A percentile compares a stretch with the other conserved stretches of the same genome.
These are phyloP conservation scores for Sipha maydis DNA, from an alignment of 2,888 invertebrate species.

Conservation along the genomic window DNA sequence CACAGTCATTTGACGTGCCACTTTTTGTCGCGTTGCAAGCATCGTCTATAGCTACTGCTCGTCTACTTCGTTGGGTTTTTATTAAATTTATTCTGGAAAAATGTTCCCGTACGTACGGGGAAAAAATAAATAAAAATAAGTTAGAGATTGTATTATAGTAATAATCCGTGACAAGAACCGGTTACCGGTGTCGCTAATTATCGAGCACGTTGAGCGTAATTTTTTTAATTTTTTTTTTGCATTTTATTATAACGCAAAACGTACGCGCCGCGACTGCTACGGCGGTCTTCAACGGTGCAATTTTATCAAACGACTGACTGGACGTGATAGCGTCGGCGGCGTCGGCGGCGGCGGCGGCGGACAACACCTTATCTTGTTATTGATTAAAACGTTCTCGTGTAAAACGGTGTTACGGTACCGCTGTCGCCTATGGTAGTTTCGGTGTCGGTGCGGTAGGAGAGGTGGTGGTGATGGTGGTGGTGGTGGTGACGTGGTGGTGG, in stretches of 20 bases:
- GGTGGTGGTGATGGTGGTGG: background rate
- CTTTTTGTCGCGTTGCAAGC: background rate
- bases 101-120: background rate
- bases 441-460: background rate
- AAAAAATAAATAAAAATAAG: background rate
- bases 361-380: conserved; percentile 55
- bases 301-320: conserved; percentile 1
- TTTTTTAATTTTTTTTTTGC: too few relatives aligned
- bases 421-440: too few relatives aligned
- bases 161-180: too few relatives aligned
- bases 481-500: background rate
- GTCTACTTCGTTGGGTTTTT: background rate
- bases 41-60: background rate
- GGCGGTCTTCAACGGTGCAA: background rate
- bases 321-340: conserved; percentile 23
- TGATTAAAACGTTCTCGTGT: conserved; percentile 31
- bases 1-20: background rate
- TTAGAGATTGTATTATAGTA: too few relatives aligned
- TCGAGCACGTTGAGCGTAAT: too few relatives aligned
- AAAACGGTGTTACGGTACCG: background rate
- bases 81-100: background rate
- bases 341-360: conserved; percentile 8
- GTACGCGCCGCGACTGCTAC: background rate
- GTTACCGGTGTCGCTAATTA: too few relatives aligned
- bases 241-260: background rate